phyloP scores from a whole-genome alignment of 1,140 invertebrate species.

The Drosophila cardini region DNA sequence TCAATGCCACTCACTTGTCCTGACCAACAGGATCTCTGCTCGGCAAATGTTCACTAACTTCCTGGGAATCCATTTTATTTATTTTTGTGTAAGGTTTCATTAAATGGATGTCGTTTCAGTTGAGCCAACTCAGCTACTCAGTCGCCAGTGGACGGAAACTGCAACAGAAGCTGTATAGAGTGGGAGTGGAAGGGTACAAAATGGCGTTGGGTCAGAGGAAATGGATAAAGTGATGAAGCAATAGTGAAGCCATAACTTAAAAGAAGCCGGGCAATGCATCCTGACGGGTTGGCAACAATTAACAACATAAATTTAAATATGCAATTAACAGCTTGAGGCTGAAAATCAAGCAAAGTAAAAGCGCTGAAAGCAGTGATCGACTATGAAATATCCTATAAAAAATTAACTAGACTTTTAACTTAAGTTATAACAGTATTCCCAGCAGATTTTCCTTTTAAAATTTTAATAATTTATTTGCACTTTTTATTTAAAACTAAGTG shows the following conservation, averaged over 20 bases:
- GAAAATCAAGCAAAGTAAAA: slow-evolving; percentile 37
- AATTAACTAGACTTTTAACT: not conserved
- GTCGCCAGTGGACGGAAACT: slow-evolving; percentile 6
- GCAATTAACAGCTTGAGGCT: slow-evolving; percentile 78
- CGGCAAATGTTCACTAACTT: not conserved
- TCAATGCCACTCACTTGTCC: slow-evolving; percentile 28
- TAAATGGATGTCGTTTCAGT: slow-evolving; percentile 38
- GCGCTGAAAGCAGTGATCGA: not conserved
- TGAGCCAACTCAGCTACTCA: slow-evolving; percentile 38
- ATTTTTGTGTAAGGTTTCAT: slow-evolving; percentile 25
- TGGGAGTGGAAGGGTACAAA: not conserved
- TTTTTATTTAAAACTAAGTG: no score
- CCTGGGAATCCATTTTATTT: not conserved
- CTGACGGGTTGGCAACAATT: slow-evolving; percentile 58
- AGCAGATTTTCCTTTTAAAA: no score
- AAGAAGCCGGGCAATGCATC: slow-evolving; percentile 35
- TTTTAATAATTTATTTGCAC: no score
- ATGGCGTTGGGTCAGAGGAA: not conserved
- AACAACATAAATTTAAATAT: slow-evolving; percentile 83
- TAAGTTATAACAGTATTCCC: no score
- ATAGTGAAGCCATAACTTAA: slow-evolving; percentile 44
- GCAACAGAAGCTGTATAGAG: not conserved
- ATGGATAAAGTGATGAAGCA: slow-evolving; percentile 12
- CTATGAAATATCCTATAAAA: not conserved
- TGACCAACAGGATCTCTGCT: slow-evolving; percentile 27